These are phyloP conservation scores for Pipa parva DNA, from an alignment of 2,113 vertebrate species.

Conservation along the genomic window DNA sequence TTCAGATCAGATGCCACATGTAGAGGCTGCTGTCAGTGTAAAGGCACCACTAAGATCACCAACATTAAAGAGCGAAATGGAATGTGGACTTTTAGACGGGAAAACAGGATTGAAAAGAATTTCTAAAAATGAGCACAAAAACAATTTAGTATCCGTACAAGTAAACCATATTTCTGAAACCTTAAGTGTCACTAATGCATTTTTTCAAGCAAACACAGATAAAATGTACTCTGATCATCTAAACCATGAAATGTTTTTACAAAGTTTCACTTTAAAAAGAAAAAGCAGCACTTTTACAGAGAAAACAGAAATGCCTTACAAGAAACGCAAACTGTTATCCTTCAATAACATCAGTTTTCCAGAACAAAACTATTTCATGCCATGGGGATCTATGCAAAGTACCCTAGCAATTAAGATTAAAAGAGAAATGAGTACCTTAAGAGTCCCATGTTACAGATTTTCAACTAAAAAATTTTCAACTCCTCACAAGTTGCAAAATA, in stretches of 20 bases:
- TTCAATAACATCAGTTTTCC: slow-evolving; percentile 41
- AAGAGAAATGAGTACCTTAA: slow-evolving; percentile 29
- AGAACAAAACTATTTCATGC: slow-evolving; percentile 36
- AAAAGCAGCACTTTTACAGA: slow-evolving; percentile 50
- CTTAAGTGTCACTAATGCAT: slow-evolving; percentile 45
- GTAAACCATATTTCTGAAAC: slow-evolving; percentile 44
- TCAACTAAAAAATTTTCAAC: not conserved
- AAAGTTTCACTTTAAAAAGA: slow-evolving; percentile 62
- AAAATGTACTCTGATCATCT: slow-evolving; percentile 43
- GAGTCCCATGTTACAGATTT: slow-evolving; percentile 22
- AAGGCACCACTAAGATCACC: slow-evolving; percentile 10
- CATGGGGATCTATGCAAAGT: slow-evolving; percentile 54
- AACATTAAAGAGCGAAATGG: slow-evolving; percentile 40
- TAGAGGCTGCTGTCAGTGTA: slow-evolving; percentile 23
- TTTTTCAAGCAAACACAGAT: slow-evolving; percentile 52
- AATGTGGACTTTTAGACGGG: slow-evolving; percentile 13
- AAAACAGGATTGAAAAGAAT: not conserved
- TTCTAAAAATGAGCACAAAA: slow-evolving; percentile 41
- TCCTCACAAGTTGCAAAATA: slow-evolving; percentile 3
- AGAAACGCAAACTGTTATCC: slow-evolving; percentile 60
- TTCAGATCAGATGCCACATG: slow-evolving; percentile 18
- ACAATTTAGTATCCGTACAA: slow-evolving; percentile 37
- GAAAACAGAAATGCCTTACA: slow-evolving; percentile 50
- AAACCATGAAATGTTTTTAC: slow-evolving; percentile 34
- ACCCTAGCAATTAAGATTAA: slow-evolving; percentile 11